Evolutionary conservation across 2,113 vertebrate species (phyloP).

Genomic region (Dascyllus trimaculatus): DNA sequence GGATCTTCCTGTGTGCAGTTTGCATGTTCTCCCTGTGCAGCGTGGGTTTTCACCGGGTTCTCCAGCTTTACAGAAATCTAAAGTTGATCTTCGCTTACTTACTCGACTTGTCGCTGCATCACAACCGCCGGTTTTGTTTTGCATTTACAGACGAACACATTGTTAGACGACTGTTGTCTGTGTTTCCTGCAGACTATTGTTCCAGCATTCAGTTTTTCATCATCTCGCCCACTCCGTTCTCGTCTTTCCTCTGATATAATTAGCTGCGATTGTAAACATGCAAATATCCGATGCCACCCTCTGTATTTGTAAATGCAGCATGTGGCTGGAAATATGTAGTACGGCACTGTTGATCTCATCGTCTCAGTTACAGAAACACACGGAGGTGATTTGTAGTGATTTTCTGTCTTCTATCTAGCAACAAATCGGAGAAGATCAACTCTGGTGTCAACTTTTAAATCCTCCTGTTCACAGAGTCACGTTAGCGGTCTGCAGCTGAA

Average conservation of each 20-base stretch:
- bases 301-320: neutral
- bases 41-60: too few species aligned
- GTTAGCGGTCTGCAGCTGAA: too few species aligned
- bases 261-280: conserved; percentile 50
- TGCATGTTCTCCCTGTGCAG: too few species aligned
- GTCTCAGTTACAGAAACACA: too few species aligned
- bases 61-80: too few species aligned
- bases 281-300: conserved; percentile 25
- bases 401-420: too few species aligned
- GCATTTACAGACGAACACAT: neutral
- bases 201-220: conserved; percentile 40
- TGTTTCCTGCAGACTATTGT: neutral
- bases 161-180: neutral
- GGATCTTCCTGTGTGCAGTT: too few species aligned
- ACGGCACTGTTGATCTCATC: too few species aligned
- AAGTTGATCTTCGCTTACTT: neutral
- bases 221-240: conserved; percentile 53
- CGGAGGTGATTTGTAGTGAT: too few species aligned
- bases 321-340: neutral
- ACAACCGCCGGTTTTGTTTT: conserved; percentile 13
- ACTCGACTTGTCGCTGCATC: conserved; percentile 7
- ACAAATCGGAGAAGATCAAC: too few species aligned
- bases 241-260: conserved; percentile 59
- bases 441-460: too few species aligned
- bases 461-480: too few species aligned